Percentiles rank a stretch among this genome's conserved stretches.
Conservation (phyloP, 2,888 invertebrate genomes). For the Oscheius sp. region DNA sequence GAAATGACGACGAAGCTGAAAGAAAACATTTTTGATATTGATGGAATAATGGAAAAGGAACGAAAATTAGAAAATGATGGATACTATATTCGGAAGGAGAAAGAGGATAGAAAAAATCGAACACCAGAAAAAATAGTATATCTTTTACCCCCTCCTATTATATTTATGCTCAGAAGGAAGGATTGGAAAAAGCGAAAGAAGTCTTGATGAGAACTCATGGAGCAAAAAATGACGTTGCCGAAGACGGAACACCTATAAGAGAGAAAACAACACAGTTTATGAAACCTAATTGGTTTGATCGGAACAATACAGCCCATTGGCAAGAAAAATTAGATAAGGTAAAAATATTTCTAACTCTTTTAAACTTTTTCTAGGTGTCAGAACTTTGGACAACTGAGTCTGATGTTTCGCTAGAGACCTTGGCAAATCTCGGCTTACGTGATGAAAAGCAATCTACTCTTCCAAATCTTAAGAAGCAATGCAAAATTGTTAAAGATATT, state of each 20-base stretch:
- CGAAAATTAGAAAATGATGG: neutral
- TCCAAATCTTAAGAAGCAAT: constrained; percentile 1
- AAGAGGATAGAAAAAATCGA: neutral
- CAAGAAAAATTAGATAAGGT: constrained; percentile 12
- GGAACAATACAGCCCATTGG: neutral
- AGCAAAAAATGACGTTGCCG: neutral
- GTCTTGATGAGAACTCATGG: neutral
- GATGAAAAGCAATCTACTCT: neutral
- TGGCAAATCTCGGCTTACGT: neutral
- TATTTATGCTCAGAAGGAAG: neutral
- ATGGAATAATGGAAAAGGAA: neutral
- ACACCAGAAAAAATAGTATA: neutral
- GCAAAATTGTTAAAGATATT: neutral
- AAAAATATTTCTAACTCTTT: neutral
- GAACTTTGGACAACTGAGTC: neutral
- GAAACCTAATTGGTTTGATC: neutral
- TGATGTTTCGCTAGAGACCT: neutral
- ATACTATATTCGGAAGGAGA: neutral
- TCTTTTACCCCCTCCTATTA: neutral
- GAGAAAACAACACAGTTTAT: neutral
- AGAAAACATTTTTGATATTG: neutral
- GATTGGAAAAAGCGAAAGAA: neutral
- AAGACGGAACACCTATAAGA: neutral
- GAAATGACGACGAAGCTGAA: neutral
- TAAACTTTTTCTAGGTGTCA: neutral